Evolutionary conservation across 2,888 invertebrate species (phyloP), one percentile per base, ranked within the genome.

Genomic region (Mechanitis mazaeus): DNA sequence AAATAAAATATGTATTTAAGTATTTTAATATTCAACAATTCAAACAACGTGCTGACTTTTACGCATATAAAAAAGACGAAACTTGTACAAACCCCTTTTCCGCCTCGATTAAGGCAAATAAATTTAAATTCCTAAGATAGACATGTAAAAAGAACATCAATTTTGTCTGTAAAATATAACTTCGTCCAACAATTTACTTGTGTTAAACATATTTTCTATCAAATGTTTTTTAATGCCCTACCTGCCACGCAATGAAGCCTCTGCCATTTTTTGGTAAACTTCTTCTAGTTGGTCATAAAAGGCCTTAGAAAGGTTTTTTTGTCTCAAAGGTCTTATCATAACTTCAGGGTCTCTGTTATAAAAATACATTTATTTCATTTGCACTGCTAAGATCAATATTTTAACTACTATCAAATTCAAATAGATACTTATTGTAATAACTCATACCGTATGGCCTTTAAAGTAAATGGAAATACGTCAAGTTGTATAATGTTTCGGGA

Each of bases 401-500:
- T 2, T 50, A 31, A 31, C 31, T 31, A 50, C 9, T 11, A 50
- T 31, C 7, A 2, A 28, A 31, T 31, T 50, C 11, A 9, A 31
- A 31, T 9, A 31, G 3, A n/a, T 28, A n/a, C 47, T 4, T 0
- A 11, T 47, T 6, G 20, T 55, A 45, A 50, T 55, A 33, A 45
- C 3, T n/a, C 45, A 60, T 38, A 92, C 92, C 87, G 87, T 50
- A 94, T 91, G 1, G 91, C 92, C 56, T 79, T 81, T 0, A 95
- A 83, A 20, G 85, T 85, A 57, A 94, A 91, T 0, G 94, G 93
- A 71, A 92, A 93, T 33, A 92, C 90, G 61, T 94, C 93, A 45
- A 95, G 79, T 7, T 93, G 91, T 63, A 93, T 88, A 28, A 95
- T 91, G 69, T 95, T 95, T 70, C 93, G 92, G 5, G 91, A 85